Base-by-base conservation (phyloP, 2,797 vertebrate species). In the Lepidocolaptes lacrymiger region DNA sequence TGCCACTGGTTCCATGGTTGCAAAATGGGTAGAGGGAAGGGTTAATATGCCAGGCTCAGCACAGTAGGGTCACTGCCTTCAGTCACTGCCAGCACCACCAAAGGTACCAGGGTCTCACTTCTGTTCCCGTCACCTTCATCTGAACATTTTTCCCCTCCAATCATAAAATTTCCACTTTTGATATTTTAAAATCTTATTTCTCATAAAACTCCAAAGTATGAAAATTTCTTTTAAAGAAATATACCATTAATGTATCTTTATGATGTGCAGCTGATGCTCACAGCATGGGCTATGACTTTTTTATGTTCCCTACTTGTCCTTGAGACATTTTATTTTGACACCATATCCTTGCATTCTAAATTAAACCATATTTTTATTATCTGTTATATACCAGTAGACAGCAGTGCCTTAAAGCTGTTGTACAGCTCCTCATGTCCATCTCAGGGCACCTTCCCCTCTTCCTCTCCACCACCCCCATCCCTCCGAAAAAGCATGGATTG, bases 181-280 rank as follows among this genome's bases (percentile, higher is more conserved):
- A 91, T 97, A 96, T 96, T 95, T 95, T 80, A 96, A 96, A 96
- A 86, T 97, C 96, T 97, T 63, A 86, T 89, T 97, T 96, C 96
- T 97, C 96, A 93, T 97, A 91, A 97, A 98, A 96, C 66, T 68
- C 67, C 22, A 11, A 85, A 96, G 79, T 91, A 96, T 91, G 92
- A 94, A 97, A 88, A 96, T 96, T 96, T 97, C 95, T 93, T 79
- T 91, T 55, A 95, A 86, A 97, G 92, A 89, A 86, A 72, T 88
- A 92, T 26, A 51, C 97, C 95, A 95, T 97, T 96, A 96, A 91
- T 88, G 91, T 94, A 97, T 97, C 97, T 97, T 98, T 97, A 98
- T 90, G 97, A 97, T 19, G 98, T 98, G 98, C 19, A 92, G 39
- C 36, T 97, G 98, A 98, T 97, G 61, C 27, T 62, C 36, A n/a